A percentile compares a stretch with the other conserved stretches of the same genome.
phyloP scores from a whole-genome alignment of 2,888 invertebrate genomes.

The Papilio elwesi region DNA sequence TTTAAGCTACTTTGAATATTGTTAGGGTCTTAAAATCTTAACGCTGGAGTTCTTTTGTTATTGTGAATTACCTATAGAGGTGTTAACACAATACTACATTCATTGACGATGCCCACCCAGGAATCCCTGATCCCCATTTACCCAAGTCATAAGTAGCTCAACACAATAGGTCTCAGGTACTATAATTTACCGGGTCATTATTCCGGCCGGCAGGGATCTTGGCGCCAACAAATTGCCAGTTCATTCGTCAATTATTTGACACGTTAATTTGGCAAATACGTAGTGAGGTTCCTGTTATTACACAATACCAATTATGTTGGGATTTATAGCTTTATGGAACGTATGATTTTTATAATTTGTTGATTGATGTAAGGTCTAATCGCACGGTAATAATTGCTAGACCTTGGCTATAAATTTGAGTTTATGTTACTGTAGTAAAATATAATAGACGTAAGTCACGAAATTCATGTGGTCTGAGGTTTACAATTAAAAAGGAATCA shows the following conservation, averaged over 20 bases:
- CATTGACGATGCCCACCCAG: conserved; percentile 49
- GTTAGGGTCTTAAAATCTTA: conserved; percentile 20
- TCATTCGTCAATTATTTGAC: conserved; percentile 64
- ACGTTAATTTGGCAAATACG: conserved; percentile 59
- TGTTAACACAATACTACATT: conserved; percentile 28
- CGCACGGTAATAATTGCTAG: background rate
- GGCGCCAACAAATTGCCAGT: conserved; percentile 55
- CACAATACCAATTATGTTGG: conserved; percentile 30
- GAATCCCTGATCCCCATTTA: conserved; percentile 35
- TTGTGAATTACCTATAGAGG: background rate
- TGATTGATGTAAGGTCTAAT: conserved; percentile 10
- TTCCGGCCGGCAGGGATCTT: conserved; percentile 40
- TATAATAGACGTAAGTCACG: conserved; percentile 9
- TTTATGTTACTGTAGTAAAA: conserved; percentile 2
- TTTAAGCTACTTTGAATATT: conserved; percentile 17
- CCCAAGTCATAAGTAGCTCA: conserved; percentile 32
- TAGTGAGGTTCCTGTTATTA: conserved; percentile 22
- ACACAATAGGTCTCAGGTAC: conserved; percentile 44
- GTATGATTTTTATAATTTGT: conserved; percentile 13
- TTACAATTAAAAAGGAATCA: background rate
- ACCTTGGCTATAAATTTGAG: conserved; percentile 5
- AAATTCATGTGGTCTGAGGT: background rate
- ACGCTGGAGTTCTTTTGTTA: conserved; percentile 17
- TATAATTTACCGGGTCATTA: conserved; percentile 47
- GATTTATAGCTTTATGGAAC: conserved; percentile 28